Evolutionary conservation across 1,140 invertebrate genomes (phyloP).

Genomic region (Oedothorax gibbosus): DNA sequence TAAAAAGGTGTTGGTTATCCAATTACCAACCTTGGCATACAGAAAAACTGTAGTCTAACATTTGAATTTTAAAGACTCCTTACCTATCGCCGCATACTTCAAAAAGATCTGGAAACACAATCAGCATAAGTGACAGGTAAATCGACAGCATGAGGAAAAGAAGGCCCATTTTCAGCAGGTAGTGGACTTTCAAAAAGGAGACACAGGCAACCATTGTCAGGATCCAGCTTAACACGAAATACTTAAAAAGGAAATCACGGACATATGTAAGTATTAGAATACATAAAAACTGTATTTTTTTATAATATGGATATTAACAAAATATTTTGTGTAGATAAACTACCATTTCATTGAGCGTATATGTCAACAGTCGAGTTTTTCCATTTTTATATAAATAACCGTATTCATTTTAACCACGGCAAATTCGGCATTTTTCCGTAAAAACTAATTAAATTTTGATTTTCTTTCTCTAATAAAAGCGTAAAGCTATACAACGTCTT

Average conservation of each 20-base stretch:
- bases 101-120: conserved; percentile 64
- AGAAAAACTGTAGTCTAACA: too few relatives aligned
- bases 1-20: too few relatives aligned
- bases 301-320: neutral
- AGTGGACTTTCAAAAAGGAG: conserved; percentile 92
- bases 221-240: conserved; percentile 93
- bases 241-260: conserved; percentile 71
- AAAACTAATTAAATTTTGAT: too few relatives aligned
- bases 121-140: conserved; percentile 78
- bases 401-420: too few relatives aligned
- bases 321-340: neutral
- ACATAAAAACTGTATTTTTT: neutral
- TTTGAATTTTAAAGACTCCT: too few relatives aligned
- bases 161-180: conserved; percentile 87
- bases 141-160: conserved; percentile 80
- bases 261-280: neutral
- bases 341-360: neutral
- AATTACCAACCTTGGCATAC: too few relatives aligned
- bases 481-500: too few relatives aligned
- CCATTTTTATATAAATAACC: too few relatives aligned
- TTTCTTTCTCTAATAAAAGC: too few relatives aligned
- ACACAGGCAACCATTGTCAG: conserved; percentile 90
- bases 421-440: too few relatives aligned
- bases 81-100: conserved; percentile 32
- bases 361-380: too few relatives aligned